Evolutionary conservation across 2,888 invertebrate genomes (phyloP).

Genomic region (Leptinotarsa rubiginosa): DNA sequence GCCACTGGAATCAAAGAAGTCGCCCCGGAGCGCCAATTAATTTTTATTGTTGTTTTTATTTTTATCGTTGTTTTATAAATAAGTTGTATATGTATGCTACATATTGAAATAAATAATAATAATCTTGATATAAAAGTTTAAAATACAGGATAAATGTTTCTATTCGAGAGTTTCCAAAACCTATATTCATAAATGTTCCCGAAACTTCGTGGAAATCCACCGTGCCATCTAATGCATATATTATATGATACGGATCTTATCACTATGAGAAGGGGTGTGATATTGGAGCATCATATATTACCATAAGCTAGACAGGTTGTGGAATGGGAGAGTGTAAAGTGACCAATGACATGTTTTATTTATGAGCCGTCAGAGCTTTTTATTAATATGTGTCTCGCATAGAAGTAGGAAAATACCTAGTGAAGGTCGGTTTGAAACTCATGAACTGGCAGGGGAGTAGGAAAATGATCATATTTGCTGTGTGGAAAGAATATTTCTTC

Average conservation of each 20-base stretch:
- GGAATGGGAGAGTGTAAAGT: slow-evolving; percentile 57
- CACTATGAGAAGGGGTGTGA: slow-evolving; percentile 61
- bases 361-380: slow-evolving; percentile 37
- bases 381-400: slow-evolving; percentile 6
- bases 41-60: no score
- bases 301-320: slow-evolving; percentile 59
- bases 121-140: no score
- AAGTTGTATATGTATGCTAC: no score
- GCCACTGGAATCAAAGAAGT: no score
- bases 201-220: background rate
- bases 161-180: background rate
- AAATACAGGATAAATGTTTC: no score
- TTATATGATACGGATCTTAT: slow-evolving; percentile 47
- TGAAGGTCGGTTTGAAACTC: background rate
- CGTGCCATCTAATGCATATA: slow-evolving; percentile 9
- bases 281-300: slow-evolving; percentile 58
- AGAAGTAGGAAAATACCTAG: background rate
- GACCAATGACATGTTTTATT: slow-evolving; percentile 57
- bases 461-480: no score
- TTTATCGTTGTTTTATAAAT: no score
- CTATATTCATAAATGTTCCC: background rate
- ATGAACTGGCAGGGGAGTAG: background rate
- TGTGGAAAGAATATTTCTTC: no score
- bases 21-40: no score
- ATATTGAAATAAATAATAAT: no score